Evolutionary conservation across 2,797 vertebrate species (phyloP), one percentile per base, ranked within the genome.

Genomic region (Limnodromus scolopaceus): DNA sequence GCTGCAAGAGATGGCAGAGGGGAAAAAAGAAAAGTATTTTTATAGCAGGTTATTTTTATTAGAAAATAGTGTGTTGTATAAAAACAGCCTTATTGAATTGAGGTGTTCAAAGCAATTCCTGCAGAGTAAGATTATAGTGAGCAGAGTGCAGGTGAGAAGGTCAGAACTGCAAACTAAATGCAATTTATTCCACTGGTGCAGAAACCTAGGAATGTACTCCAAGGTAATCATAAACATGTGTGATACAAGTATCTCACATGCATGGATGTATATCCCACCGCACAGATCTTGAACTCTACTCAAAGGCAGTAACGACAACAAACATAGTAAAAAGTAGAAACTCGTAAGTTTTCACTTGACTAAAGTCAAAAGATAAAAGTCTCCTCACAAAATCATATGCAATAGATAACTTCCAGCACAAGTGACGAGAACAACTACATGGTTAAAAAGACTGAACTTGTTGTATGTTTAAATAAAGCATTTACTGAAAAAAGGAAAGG

Each of bases 71-170:
- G 91, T 87, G 86, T 84, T 94, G 85, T 92, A 93, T 93, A 92
- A 95, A 97, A 97, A 84, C 51, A 7, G 87, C 64, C 86, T 95
- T 88, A 96, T 91, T 93, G 95, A 95, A 96, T 89, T 95, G 96
- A 95, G 82, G 93, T 96, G 93, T 91, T 95, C 95, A 96, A 95
- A 96, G 92, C 74, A 96, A 76, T 89, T 96, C 94, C 90, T 92
- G 91, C 92, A 92, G 95, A 95, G 95, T 84, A 93, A 95, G 93
- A 95, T 96, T 97, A 93, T n/a, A 94, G 95, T 79, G 92, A 95
- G 84, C 90, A 95, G 92, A 93, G 95, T 93, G 89, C 84, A 96
- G 95, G 96, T 95, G 94, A 97, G 94, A 89, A 97, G 96, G 96
- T 96, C 95, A 97, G 74, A 95, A 87, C 72, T 93, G 87, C 65